A percentile compares a stretch with the other conserved stretches of the same genome.
These are phyloP conservation scores for Hippopotamyrus pictus DNA, from an alignment of 2,797 vertebrate species.

Conservation along the genomic window DNA sequence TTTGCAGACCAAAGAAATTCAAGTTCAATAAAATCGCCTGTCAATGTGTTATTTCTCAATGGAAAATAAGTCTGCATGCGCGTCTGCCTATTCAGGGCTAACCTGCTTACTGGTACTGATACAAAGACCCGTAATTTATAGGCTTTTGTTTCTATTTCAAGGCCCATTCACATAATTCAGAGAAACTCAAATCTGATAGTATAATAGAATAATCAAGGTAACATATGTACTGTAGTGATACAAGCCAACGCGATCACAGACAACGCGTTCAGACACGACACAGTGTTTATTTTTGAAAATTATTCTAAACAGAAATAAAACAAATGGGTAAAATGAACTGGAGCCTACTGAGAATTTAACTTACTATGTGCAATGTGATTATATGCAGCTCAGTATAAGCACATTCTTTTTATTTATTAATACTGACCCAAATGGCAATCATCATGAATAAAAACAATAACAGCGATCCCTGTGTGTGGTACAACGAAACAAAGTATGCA, in stretches of 20 bases:
- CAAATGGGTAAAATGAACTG: not conserved
- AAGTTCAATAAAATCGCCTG: not conserved
- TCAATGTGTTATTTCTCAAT: not conserved
- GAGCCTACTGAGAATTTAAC: not conserved
- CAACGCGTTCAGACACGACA: not conserved
- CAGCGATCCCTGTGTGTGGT: not conserved
- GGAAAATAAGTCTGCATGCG: not conserved
- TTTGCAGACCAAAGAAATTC: not conserved
- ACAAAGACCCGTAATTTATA: not conserved
- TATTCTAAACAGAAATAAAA: not conserved
- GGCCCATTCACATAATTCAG: not conserved
- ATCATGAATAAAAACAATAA: not conserved
- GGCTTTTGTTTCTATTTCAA: not conserved
- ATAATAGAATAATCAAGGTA: not conserved
- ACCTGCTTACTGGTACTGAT: not conserved
- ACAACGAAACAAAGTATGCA: not conserved
- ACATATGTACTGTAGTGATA: not conserved
- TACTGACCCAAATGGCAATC: not conserved
- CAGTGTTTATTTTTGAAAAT: not conserved
- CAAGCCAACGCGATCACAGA: not conserved
- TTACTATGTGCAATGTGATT: not conserved
- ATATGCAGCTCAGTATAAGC: not conserved
- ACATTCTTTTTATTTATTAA: not conserved
- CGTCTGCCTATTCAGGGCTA: not conserved
- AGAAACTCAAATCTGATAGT: not conserved